Evolutionary conservation across 2,888 invertebrate genomes (phyloP).

Genomic region (Aplocera efformata): DNA sequence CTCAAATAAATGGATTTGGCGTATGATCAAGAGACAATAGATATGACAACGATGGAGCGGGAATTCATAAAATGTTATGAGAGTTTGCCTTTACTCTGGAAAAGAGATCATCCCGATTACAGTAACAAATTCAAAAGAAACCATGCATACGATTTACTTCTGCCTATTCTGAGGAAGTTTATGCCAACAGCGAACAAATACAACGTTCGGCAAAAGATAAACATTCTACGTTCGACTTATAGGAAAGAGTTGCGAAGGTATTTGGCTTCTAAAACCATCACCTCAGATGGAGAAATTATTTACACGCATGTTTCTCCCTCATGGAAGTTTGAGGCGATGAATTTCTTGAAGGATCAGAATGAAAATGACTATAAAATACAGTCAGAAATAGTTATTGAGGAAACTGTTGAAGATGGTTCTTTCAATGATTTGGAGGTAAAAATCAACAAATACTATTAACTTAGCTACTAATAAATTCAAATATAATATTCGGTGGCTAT

Average conservation of each 20-base stretch:
- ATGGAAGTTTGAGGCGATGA: constrained; percentile 41
- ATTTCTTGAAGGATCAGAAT: constrained; percentile 32
- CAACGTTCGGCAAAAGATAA: constrained; percentile 42
- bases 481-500: too few relatives aligned
- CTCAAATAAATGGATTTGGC: not conserved
- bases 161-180: constrained; percentile 32
- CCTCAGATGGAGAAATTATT: constrained; percentile 33
- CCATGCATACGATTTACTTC: constrained; percentile 30
- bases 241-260: constrained; percentile 37
- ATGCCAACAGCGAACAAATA: constrained; percentile 32
- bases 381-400: constrained; percentile 19
- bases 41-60: constrained; percentile 27
- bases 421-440: constrained; percentile 14
- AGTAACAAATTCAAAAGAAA: constrained; percentile 39
- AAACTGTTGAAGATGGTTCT: constrained; percentile 21
- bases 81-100: constrained; percentile 37
- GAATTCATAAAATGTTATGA: constrained; percentile 39
- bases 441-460: too few relatives aligned
- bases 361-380: constrained; percentile 15
- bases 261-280: constrained; percentile 32
- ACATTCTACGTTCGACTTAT: constrained; percentile 40
- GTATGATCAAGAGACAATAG: constrained; percentile 7
- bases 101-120: constrained; percentile 36
- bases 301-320: constrained; percentile 34
- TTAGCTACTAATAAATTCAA: not conserved